Evolutionary conservation across 1,140 invertebrate genomes (phyloP).

Genomic region (Apis dorsata): DNA sequence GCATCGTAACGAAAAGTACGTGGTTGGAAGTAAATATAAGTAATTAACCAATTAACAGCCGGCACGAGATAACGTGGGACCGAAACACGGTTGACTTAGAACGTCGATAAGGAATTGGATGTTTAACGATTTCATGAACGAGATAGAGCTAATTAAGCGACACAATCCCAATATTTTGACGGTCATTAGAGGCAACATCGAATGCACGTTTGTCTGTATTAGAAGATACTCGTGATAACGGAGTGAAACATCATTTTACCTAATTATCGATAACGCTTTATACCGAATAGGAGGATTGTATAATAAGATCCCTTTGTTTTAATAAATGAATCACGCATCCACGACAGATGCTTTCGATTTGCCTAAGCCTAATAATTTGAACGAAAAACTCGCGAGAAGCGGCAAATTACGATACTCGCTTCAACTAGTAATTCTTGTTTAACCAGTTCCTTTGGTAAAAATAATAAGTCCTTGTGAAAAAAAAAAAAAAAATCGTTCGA

Average conservation of each 20-base stretch:
- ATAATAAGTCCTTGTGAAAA: neutral
- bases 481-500: neutral
- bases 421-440: constrained; percentile 36
- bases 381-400: constrained; percentile 23
- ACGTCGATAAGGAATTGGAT: constrained; percentile 65
- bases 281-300: neutral
- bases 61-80: constrained; percentile 46
- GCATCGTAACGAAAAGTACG: constrained; percentile 10
- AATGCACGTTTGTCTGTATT: constrained; percentile 61
- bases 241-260: constrained; percentile 54
- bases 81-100: constrained; percentile 49
- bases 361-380: neutral
- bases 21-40: constrained; percentile 34
- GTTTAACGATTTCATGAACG: constrained; percentile 73
- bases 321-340: constrained; percentile 28
- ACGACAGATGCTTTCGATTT: constrained; percentile 27
- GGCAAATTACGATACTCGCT: constrained; percentile 11
- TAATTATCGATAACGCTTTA: constrained; percentile 66
- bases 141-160: constrained; percentile 75
- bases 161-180: constrained; percentile 64
- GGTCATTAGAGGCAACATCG: constrained; percentile 68
- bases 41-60: constrained; percentile 46
- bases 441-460: constrained; percentile 27
- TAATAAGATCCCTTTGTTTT: constrained; percentile 17
- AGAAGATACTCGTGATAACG: constrained; percentile 69